phyloP scores from a whole-genome alignment of 2,888 invertebrate genomes.

The Agrochola litura region DNA sequence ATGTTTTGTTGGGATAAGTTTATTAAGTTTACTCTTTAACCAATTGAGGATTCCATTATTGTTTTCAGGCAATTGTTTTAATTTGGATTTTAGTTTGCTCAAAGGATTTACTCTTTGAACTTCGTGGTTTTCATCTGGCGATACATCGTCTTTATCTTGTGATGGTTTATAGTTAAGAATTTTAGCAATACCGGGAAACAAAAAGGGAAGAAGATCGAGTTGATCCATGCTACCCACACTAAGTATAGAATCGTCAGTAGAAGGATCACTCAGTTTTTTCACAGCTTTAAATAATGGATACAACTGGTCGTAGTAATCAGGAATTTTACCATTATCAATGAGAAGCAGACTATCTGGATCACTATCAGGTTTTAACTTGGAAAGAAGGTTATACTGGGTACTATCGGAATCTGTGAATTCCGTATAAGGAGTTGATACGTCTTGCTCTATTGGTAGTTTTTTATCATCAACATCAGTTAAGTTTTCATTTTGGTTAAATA shows the following conservation, averaged over 20 bases:
- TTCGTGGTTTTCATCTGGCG: background rate
- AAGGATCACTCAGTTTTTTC: conserved; percentile 12
- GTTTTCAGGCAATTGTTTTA: background rate
- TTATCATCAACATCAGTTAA: background rate
- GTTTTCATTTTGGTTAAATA: background rate
- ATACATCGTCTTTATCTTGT: background rate
- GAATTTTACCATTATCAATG: background rate
- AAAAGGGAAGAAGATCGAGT: background rate
- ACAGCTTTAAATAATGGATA: background rate
- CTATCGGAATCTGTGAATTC: background rate
- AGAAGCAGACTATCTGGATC: background rate
- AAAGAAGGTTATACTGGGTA: background rate
- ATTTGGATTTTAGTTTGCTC: conserved; percentile 7
- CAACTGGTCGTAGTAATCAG: background rate
- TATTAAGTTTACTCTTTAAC: conserved; percentile 19
- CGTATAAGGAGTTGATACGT: background rate
- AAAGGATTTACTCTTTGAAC: background rate
- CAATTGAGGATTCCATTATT: background rate
- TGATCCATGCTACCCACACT: background rate
- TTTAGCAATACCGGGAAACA: conserved; percentile 8
- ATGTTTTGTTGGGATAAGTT: background rate
- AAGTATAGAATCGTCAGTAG: background rate
- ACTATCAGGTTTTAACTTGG: background rate
- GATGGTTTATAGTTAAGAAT: background rate
- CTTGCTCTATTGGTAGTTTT: background rate